phyloP scores from a whole-genome alignment of 2,888 invertebrate genomes.

The Cantharis rustica region DNA sequence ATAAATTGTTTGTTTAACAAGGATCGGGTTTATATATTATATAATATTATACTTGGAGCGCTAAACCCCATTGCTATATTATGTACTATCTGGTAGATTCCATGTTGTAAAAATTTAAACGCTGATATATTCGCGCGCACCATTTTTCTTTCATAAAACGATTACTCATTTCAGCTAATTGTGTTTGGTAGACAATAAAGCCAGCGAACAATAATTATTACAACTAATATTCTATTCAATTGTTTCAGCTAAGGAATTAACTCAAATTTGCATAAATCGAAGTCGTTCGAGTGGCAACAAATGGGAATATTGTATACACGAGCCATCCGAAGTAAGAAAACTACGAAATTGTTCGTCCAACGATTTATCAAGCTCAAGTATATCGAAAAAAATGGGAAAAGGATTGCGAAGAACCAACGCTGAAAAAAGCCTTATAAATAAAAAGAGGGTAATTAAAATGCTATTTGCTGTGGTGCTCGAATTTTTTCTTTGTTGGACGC shows the following conservation, averaged over 20 bases:
- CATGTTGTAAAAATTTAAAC: neutral
- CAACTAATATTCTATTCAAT: conserved; percentile 4
- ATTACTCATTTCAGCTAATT: neutral
- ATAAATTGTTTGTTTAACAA: neutral
- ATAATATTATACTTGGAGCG: neutral
- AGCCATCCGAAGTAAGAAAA: conserved; percentile 47
- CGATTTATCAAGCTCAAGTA: conserved; percentile 34
- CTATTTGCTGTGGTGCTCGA: conserved; percentile 70
- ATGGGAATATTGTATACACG: conserved; percentile 45
- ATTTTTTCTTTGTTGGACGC: conserved; percentile 75
- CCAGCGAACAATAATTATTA: neutral
- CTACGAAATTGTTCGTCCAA: conserved; percentile 49
- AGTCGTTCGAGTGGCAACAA: conserved; percentile 53
- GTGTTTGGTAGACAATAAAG: neutral
- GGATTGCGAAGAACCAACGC: conserved; percentile 55
- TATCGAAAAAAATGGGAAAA: conserved; percentile 22
- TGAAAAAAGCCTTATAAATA: conserved; percentile 57
- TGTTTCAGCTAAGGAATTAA: conserved; percentile 51
- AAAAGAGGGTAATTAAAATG: conserved; percentile 65
- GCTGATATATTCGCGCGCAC: neutral
- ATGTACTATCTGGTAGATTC: neutral
- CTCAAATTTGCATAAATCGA: conserved; percentile 57
- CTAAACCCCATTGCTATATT: neutral
- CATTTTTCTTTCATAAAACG: neutral
- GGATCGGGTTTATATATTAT: neutral